A percentile compares a stretch with the other conserved stretches of the same genome.
Evolutionary conservation across 2,888 invertebrate genomes (phyloP).

Genomic region (Synergus umbraculus): DNA sequence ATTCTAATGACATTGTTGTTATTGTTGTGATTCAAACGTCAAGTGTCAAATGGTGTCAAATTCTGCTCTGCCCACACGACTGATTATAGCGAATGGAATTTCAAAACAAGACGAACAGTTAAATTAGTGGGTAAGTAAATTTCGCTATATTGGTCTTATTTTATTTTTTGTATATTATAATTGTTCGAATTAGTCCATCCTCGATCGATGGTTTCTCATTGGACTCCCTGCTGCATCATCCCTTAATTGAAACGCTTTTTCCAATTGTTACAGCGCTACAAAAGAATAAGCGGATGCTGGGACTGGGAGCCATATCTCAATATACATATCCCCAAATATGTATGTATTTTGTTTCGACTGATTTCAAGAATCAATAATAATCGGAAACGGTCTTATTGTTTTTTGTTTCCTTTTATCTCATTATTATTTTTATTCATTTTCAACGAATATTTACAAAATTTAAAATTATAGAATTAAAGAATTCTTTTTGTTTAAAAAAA

Average conservation of each 20-base stretch:
- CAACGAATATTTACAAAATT: too few relatives aligned
- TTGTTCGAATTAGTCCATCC: neutral
- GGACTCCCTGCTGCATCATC: neutral
- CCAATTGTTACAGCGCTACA: neutral
- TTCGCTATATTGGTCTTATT: neutral
- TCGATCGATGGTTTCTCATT: neutral
- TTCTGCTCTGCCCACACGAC: neutral
- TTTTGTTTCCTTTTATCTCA: neutral
- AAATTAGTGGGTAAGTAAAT: neutral
- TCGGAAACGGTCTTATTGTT: neutral
- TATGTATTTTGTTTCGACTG: neutral
- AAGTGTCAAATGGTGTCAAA: too few relatives aligned
- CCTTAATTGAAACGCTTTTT: neutral
- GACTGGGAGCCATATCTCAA: too few relatives aligned
- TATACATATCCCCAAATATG: neutral
- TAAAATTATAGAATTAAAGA: too few relatives aligned
- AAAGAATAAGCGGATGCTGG: conserved; percentile 33
- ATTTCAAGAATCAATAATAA: neutral
- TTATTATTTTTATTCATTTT: too few relatives aligned
- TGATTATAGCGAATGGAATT: neutral
- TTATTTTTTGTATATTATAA: neutral
- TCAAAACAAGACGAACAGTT: neutral
- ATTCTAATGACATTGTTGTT: neutral
- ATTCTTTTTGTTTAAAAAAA: too few relatives aligned
- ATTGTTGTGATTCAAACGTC: conserved; percentile 11